A percentile compares a stretch with the other conserved stretches of the same genome.
phyloP scores from a whole-genome alignment of 2,113 vertebrate genomes.

The Sinocyclocheilus anophthalmus region DNA sequence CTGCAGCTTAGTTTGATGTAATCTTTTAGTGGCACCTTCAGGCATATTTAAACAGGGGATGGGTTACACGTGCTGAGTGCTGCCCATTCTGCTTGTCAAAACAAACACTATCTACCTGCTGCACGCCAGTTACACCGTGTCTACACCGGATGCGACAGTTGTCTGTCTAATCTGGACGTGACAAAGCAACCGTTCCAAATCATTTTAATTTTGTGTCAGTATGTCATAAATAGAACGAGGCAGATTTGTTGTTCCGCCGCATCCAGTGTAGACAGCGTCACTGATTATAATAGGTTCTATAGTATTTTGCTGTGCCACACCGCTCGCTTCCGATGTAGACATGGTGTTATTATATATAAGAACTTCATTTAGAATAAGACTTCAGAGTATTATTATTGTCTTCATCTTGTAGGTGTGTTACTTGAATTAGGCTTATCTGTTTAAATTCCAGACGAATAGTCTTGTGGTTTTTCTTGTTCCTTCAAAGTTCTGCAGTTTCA shows the following conservation, averaged over 20 bases:
- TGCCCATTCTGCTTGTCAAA: slow-evolving; percentile 33
- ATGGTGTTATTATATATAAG: background rate
- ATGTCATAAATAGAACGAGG: too few relatives aligned
- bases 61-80: background rate
- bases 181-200: too few relatives aligned
- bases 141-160: too few relatives aligned
- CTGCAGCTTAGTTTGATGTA: slow-evolving; percentile 36
- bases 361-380: background rate
- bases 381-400: background rate
- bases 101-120: background rate
- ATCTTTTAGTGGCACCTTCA: slow-evolving; percentile 27
- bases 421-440: background rate
- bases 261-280: too few relatives aligned
- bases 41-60: slow-evolving; percentile 35
- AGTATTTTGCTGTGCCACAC: too few relatives aligned
- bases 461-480: background rate
- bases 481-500: background rate
- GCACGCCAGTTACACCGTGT: background rate
- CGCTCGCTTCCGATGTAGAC: too few relatives aligned
- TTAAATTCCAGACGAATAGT: background rate
- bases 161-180: too few relatives aligned
- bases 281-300: too few relatives aligned
- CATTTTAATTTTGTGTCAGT: too few relatives aligned
- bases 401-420: background rate
- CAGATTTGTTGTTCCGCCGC: too few relatives aligned